A percentile compares a stretch with the other conserved stretches of the same genome.
These are phyloP conservation scores for Sphenopsis melanotis DNA, from an alignment of 2,797 vertebrate species.

Conservation along the genomic window DNA sequence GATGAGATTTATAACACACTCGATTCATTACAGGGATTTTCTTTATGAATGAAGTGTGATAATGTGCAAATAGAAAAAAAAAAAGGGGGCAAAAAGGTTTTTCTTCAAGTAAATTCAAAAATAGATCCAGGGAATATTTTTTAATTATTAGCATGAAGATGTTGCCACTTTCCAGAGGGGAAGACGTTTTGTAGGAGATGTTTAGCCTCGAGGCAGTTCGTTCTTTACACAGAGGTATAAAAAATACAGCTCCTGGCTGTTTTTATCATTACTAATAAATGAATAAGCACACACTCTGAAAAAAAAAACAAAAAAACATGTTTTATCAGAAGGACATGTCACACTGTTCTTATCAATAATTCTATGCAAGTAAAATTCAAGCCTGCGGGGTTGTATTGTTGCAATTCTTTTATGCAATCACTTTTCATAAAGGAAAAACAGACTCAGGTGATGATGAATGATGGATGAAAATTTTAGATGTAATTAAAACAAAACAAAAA, in stretches of 20 bases:
- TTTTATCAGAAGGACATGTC: constrained; percentile 50
- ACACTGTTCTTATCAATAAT: constrained; percentile 66
- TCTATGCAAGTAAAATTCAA: constrained; percentile 51
- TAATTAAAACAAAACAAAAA: constrained; percentile 53
- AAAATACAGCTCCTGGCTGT: constrained; percentile 55
- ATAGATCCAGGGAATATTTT: constrained; percentile 29
- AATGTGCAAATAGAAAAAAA: neutral
- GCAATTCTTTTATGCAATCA: constrained; percentile 10
- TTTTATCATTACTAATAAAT: constrained; percentile 63
- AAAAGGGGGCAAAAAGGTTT: neutral
- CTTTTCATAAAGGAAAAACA: constrained; percentile 52
- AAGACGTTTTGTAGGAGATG: constrained; percentile 37
- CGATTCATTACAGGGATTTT: neutral
- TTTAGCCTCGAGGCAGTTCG: constrained; percentile 59
- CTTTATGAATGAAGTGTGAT: constrained; percentile 9
- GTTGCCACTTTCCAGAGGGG: constrained; percentile 31
- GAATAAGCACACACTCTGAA: constrained; percentile 43
- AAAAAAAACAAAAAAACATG: neutral
- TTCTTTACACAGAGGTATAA: constrained; percentile 55
- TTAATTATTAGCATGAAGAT: constrained; percentile 57
- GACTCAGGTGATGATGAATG: constrained; percentile 42
- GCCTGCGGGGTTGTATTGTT: constrained; percentile 7
- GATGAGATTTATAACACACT: neutral
- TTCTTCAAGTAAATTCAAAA: neutral
- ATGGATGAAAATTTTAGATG: constrained; percentile 41